Base-by-base conservation (phyloP, 2,888 invertebrate genomes). In the Lomographa bimaculata region DNA sequence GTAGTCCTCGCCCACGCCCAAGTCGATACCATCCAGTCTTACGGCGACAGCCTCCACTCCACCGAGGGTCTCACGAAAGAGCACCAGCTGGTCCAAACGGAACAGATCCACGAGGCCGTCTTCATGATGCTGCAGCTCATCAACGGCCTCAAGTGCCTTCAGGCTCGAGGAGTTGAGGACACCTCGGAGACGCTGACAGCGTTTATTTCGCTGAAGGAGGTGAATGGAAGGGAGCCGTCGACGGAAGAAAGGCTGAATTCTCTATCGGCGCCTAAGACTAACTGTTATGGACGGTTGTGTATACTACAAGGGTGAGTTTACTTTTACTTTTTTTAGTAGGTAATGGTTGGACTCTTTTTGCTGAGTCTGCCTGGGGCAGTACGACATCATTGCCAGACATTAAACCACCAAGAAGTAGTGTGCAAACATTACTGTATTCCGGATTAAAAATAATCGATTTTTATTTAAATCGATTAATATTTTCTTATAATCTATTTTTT, bases 131-230 rank as follows among this genome's bases (percentile, higher is more conserved):
- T 96, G 34, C 96, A 96, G 64, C 83, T 96, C 43, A 93, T 96
- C 11, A 95, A 95, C 54, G 95, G 94, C 0, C 80, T 96, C 53
- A 96, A 96, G 71, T 94, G 93, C 64, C 85, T 96, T 10, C 96
- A 96, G 74, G 94, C 95, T 0, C 92, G 95, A 53, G 96, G 96
- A 1, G 93, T 95, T 10, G 96, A 96, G 66, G 96, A 96, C 59
- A 90, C 95, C 17, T 91, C 94, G 0, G 89, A 93, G 26, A 91
- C 92, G 47, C 75, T 95, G 40, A 92, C 92, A 16, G 94, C 94
- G 50, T 94, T 96, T 55, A 91, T 95, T 5, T 89, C 95, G 3
- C 90, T 94, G 53, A 92, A 92, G 62, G 95, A 92, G 20, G 50
- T 59, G 50, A 66, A 70, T 33, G 83, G 78, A 2, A 82, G 68